phyloP scores from a whole-genome alignment of 2,888 invertebrate genomes.

The Epiblema foenella region DNA sequence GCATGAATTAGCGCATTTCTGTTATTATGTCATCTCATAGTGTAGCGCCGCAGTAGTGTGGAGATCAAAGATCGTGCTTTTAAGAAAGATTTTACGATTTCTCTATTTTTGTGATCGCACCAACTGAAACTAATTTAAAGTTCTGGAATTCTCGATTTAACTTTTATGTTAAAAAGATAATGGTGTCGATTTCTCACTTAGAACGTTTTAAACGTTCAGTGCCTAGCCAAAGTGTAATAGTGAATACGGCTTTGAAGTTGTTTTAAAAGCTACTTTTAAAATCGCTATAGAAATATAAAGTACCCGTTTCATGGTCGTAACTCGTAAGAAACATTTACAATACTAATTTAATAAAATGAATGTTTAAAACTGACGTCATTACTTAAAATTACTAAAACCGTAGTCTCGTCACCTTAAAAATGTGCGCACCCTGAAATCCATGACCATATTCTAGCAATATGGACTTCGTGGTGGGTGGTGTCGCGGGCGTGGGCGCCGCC shows the following conservation, averaged over 20 bases:
- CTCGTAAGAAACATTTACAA: too few relatives aligned
- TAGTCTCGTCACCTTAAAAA: slow-evolving; percentile 13
- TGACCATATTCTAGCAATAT: slow-evolving; percentile 69
- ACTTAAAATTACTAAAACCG: not conserved
- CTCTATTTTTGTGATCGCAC: slow-evolving; percentile 21
- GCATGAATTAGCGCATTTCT: slow-evolving; percentile 25
- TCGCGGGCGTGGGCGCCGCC: slow-evolving; percentile 90
- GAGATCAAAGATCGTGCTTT: slow-evolving; percentile 36
- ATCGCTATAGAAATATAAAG: not conserved
- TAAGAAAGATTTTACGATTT: slow-evolving; percentile 2
- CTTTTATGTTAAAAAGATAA: slow-evolving; percentile 1
- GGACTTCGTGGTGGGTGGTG: slow-evolving; percentile 91
- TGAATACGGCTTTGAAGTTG: not conserved
- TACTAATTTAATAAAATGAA: not conserved
- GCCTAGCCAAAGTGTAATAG: not conserved
- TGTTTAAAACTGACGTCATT: not conserved
- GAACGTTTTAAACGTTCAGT: not conserved
- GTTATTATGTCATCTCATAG: slow-evolving; percentile 45
- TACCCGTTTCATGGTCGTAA: too few relatives aligned
- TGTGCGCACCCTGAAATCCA: slow-evolving; percentile 29
- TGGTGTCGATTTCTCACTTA: not conserved
- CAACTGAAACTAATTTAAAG: not conserved
- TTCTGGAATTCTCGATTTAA: not conserved
- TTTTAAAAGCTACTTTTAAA: not conserved
- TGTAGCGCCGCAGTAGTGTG: slow-evolving; percentile 28